Evolutionary conservation across 2,888 invertebrate species (phyloP), one percentile per base, ranked within the genome.

Genomic region (Pinctada fucata): DNA sequence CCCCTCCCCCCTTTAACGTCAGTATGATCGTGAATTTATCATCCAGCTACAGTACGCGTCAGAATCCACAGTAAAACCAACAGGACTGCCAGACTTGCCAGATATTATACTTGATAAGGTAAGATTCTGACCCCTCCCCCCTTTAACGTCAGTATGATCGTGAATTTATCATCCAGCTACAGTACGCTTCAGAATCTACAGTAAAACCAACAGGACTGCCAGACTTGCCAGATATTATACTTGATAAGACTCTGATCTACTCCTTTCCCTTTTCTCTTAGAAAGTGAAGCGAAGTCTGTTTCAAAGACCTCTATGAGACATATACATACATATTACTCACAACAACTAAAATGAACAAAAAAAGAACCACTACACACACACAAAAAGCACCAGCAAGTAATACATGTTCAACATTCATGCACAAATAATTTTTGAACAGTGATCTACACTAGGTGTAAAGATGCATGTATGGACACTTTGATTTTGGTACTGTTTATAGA

Each of bases 11-110:
- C 31, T 31, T 31, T 31, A 95, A 90, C 97, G 95, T 91, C 95
- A 95, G 81, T 98, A 98, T 92, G 95, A 96, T 87, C 94, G 96
- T 82, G 95, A 96, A 16, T 96, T 97, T 90, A 94, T 98, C 52
- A 93, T 97, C 90, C 95, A 95, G 85, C 94, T 97, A 80, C 95
- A 96, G 89, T 94, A 95, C 87, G 95, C 95, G 84, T 95, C 96
- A 5, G 94, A 95, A 45, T 96, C 96, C 31, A 95, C 95, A 89
- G 94, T 94, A 83, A 96, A 95, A 89, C 97, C 97, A 0, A 94
- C 94, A 84, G 94, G 94, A 87, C 94, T 95, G 79, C 95, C 95
- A 16, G 94, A 95, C 85, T 91, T 95, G 91, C 94, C 95, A 88
- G 93, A 92, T 72, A 90, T 92, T 71, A 89, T 92, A 66, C 83